Conservation (phyloP, 2,797 vertebrate genomes). For the Cottoperca gobio region DNA sequence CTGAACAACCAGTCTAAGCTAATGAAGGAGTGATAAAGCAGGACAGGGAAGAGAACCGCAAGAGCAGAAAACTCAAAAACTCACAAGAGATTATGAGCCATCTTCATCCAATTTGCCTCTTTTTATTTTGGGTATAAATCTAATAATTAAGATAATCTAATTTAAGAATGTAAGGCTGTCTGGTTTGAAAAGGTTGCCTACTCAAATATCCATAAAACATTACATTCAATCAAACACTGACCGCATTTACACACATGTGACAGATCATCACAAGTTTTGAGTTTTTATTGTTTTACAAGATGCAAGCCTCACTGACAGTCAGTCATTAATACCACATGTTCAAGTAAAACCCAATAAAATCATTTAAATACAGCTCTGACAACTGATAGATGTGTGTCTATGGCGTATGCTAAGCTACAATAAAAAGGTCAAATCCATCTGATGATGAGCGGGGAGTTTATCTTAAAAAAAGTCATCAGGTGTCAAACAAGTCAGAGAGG, state of each 20-base stretch:
- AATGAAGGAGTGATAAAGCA: too few relatives aligned
- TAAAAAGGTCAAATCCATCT: constrained; percentile 2
- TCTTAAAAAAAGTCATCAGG: not conserved
- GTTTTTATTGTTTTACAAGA: not conserved
- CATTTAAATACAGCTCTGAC: not conserved
- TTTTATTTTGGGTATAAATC: not conserved
- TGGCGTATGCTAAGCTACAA: not conserved
- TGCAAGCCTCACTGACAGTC: not conserved
- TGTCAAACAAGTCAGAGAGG: not conserved
- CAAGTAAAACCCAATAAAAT: constrained; percentile 16
- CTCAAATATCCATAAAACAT: not conserved
- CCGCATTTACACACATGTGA: not conserved
- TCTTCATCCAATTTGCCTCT: not conserved
- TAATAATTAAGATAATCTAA: not conserved
- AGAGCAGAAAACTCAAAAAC: not conserved
- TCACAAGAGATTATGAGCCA: not conserved
- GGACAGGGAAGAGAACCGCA: not conserved
- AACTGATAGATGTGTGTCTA: constrained; percentile 14
- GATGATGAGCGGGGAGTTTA: not conserved
- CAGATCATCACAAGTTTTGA: not conserved
- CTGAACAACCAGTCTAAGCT: not conserved
- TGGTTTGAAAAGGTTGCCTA: not conserved
- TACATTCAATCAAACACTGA: not conserved
- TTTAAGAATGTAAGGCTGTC: not conserved
- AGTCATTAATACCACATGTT: not conserved